These are phyloP conservation scores for Thripadectes ignobilis DNA, from an alignment of 2,797 vertebrate species.

Conservation along the genomic window DNA sequence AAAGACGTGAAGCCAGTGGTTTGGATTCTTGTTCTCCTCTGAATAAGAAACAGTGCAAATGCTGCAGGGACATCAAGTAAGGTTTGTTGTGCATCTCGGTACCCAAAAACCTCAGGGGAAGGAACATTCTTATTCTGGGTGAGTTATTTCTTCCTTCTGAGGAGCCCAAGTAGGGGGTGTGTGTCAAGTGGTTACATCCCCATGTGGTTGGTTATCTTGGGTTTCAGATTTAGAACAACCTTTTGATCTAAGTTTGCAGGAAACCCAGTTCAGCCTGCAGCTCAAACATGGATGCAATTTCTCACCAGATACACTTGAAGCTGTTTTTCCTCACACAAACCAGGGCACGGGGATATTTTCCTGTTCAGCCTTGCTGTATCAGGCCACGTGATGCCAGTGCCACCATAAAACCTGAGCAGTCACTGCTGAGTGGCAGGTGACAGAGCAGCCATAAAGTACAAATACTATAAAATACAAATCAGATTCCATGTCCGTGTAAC, in stretches of 20 bases:
- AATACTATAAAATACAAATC: background rate
- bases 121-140: background rate
- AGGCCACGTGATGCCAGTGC: accelerated
- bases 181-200: background rate
- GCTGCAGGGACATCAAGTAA: background rate
- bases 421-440: background rate
- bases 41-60: constrained; percentile 19
- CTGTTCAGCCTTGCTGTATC: accelerated
- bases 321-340: background rate
- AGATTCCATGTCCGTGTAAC: background rate
- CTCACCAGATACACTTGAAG: background rate
- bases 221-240: background rate
- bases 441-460: background rate
- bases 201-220: background rate
- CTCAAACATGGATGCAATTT: background rate
- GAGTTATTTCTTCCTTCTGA: background rate
- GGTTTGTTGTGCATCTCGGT: constrained; percentile 12
- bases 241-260: background rate
- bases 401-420: background rate
- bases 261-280: background rate
- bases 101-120: background rate
- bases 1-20: constrained; percentile 16
- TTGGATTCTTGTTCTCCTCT: constrained; percentile 53
- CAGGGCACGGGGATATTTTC: background rate
- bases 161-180: background rate